Evolutionary conservation across 2,888 invertebrate species (phyloP).

Genomic region (Crepidodera aurea): DNA sequence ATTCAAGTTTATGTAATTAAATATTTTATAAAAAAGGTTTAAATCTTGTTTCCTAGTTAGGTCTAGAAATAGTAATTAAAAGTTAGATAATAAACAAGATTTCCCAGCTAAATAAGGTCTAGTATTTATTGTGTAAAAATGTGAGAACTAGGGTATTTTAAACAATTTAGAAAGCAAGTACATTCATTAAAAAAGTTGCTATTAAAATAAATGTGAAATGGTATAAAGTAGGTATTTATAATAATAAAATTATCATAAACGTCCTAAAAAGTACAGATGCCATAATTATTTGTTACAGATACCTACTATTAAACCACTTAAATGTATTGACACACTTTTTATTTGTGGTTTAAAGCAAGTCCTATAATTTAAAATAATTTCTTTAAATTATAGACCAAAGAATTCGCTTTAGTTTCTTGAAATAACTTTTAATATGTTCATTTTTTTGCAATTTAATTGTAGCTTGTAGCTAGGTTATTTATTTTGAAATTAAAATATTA

Average conservation of each 20-base stretch:
- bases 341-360: neutral
- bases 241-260: neutral
- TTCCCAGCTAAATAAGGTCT: conserved; percentile 11
- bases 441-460: too few relatives aligned
- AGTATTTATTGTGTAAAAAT: conserved; percentile 22
- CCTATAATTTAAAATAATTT: neutral
- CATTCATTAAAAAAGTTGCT: neutral
- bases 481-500: neutral
- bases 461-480: neutral
- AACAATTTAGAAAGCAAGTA: conserved; percentile 10
- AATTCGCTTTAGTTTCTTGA: neutral
- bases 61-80: neutral
- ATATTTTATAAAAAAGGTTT: neutral
- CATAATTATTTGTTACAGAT: conserved; percentile 2
- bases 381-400: neutral
- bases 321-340: conserved; percentile 12
- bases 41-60: neutral
- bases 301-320: neutral
- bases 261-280: neutral
- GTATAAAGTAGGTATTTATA: neutral
- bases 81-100: conserved; percentile 18
- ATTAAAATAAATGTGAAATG: conserved; percentile 1
- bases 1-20: too few relatives aligned
- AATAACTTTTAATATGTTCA: neutral
- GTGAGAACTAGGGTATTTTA: conserved; percentile 17